A percentile compares a stretch with the other conserved stretches of the same genome.
These are phyloP conservation scores for Epirrhoe tristata DNA, from an alignment of 2,888 invertebrate genomes.

Conservation along the genomic window DNA sequence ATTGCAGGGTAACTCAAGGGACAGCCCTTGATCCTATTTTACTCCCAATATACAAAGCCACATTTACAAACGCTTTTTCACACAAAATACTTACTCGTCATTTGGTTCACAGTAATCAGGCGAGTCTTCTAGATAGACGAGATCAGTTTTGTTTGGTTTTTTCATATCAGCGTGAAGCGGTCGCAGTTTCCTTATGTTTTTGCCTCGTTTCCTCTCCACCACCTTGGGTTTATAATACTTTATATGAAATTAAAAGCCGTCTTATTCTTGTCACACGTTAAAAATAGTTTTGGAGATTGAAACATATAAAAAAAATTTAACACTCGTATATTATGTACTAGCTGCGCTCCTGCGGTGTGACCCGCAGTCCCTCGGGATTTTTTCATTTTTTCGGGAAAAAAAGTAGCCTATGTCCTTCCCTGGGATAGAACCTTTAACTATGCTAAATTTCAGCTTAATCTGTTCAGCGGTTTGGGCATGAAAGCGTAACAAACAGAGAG, in stretches of 20 bases:
- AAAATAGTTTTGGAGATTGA: no score
- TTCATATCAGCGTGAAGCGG: constrained; percentile 92
- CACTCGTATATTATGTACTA: no score
- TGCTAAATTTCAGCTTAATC: no score
- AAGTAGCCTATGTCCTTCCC: no score
- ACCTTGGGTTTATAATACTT: constrained; percentile 65
- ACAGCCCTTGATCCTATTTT: not conserved
- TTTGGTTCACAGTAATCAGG: constrained; percentile 96
- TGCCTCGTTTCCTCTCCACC: constrained; percentile 87
- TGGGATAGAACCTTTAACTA: no score
- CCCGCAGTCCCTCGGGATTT: no score
- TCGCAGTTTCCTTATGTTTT: constrained; percentile 88
- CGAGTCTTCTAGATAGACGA: constrained; percentile 95
- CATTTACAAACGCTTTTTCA: not conserved
- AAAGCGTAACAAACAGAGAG: no score
- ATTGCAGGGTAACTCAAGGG: not conserved
- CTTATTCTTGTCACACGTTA: not conserved
- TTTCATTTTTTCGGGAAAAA: no score
- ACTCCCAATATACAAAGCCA: not conserved
- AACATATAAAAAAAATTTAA: no score
- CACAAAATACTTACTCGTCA: constrained; percentile 87
- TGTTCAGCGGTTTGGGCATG: no score
- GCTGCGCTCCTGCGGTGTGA: no score
- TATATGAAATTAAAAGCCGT: constrained; percentile 22
- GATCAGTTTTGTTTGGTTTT: constrained; percentile 95